Base-by-base conservation (phyloP, 1,140 invertebrate species). In the Anastrepha ludens region DNA sequence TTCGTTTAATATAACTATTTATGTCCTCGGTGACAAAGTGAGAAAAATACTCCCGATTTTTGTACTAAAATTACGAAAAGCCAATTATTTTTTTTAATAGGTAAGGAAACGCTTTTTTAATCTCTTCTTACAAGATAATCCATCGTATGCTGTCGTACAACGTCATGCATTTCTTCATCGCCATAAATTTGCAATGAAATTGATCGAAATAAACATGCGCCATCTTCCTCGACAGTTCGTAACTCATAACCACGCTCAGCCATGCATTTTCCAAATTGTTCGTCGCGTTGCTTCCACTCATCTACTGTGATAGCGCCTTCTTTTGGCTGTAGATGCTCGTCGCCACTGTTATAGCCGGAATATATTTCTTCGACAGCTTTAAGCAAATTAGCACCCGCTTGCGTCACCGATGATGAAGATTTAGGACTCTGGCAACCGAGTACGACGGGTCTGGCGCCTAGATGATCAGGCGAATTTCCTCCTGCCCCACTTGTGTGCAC, bases 21-120 rank as follows among this genome's bases (percentile, higher is more conserved):
- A 99, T 98, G 94, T 98, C 97, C 93, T 99, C 98, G 2, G 98
- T 98, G 20, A 99, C 96, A 94, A 98, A 99, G 90, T 98, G 97
- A n/a, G 96, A 97, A 94, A 97, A 99, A 90, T 98, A 98, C 93
- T 98, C 98, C 70, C 95, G 94, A 94, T 99, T 99, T 91, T 97
- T 96, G 47, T 91, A 90, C 92, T 93, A 87, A 39, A 70, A 58
- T 62, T 29, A 85, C 62, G 29, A 62, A 44, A 86, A 8, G 5
- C 3, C 3, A 6, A 85, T 15, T 20, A 47, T 67, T 85, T 44
- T n/a, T 17, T 13, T 7, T 55, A 55, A 55, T 6, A 55, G 50
- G 6, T 2, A 55, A 62, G 44, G 17, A 29, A 29, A 29, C 29
- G 29, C 29, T 6, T 17, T n/a, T 81, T 55, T 58, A 0, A 81